Evolutionary conservation across 2,888 invertebrate genomes (phyloP).

Genomic region (Choreutis nemorana): DNA sequence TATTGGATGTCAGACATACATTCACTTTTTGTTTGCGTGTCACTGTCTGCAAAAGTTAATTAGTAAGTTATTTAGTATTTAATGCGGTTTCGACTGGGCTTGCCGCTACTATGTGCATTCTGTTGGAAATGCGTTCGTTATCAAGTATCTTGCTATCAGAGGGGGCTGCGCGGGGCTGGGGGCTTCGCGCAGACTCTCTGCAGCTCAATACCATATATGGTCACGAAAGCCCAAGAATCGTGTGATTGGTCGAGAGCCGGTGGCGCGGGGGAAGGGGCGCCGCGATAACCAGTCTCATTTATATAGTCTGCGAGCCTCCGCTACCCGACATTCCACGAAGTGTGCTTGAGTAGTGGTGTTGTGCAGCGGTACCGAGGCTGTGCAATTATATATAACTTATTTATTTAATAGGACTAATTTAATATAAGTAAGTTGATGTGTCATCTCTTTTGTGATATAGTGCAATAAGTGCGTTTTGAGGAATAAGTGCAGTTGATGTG

Average conservation of each 20-base stretch:
- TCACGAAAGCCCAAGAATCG: slow-evolving; percentile 64
- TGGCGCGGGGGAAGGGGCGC: slow-evolving; percentile 61
- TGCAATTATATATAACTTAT: slow-evolving; percentile 63
- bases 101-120: too few species aligned
- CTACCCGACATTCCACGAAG: slow-evolving; percentile 60
- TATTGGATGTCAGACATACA: too few species aligned
- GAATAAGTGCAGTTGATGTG: slow-evolving; percentile 28
- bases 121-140: slow-evolving; percentile 34
- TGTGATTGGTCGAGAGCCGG: slow-evolving; percentile 68
- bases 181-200: slow-evolving; percentile 62
- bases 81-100: too few species aligned
- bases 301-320: slow-evolving; percentile 61
- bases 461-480: slow-evolving; percentile 26
- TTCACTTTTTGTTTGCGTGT: too few species aligned
- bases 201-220: slow-evolving; percentile 77
- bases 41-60: too few species aligned
- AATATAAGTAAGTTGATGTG: slow-evolving; percentile 57
- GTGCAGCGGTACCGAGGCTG: slow-evolving; percentile 60
- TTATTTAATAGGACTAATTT: slow-evolving; percentile 62
- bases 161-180: slow-evolving; percentile 22
- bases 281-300: slow-evolving; percentile 62
- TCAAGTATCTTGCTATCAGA: slow-evolving; percentile 40
- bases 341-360: slow-evolving; percentile 57
- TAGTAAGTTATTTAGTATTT: too few species aligned
- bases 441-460: slow-evolving; percentile 24